These are phyloP conservation scores for Chouioia cunea DNA, from an alignment of 2,888 invertebrate species.

Conservation along the genomic window DNA sequence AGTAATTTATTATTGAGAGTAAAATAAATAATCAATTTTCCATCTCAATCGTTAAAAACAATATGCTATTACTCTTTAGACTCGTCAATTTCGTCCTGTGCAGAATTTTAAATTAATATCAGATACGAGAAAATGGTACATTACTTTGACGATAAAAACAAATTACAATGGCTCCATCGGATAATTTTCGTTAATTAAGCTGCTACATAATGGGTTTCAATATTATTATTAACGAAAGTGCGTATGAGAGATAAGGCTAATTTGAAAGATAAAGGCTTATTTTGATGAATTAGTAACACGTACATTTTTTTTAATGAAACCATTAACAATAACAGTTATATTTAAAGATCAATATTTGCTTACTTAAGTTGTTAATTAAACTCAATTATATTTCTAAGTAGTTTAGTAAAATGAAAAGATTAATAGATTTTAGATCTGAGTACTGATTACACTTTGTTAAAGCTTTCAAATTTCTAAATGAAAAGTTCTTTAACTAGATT, in stretches of 20 bases:
- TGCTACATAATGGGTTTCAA: slow-evolving; percentile 12
- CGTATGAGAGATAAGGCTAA: slow-evolving; percentile 1
- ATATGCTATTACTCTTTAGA: neutral
- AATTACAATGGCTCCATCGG: neutral
- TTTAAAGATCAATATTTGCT: too few relatives aligned
- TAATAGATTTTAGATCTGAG: too few relatives aligned
- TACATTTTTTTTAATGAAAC: slow-evolving; percentile 25
- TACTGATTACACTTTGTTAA: too few relatives aligned
- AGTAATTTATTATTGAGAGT: neutral
- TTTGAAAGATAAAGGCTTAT: slow-evolving; percentile 21
- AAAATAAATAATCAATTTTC: slow-evolving; percentile 9
- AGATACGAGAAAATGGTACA: neutral
- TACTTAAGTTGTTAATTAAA: too few relatives aligned
- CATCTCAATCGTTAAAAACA: neutral
- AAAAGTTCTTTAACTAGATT: too few relatives aligned
- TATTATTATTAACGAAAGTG: slow-evolving; percentile 27
- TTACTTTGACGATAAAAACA: neutral
- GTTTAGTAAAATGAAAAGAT: too few relatives aligned
- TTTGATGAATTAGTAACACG: neutral
- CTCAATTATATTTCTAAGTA: too few relatives aligned
- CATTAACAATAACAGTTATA: neutral
- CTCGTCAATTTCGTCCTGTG: too few relatives aligned
- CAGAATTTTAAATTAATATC: neutral
- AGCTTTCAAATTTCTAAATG: too few relatives aligned
- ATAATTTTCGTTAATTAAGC: slow-evolving; percentile 22